Base-by-base conservation (phyloP, 2,797 vertebrate genomes). In the Myoxocephalus aenaeus region DNA sequence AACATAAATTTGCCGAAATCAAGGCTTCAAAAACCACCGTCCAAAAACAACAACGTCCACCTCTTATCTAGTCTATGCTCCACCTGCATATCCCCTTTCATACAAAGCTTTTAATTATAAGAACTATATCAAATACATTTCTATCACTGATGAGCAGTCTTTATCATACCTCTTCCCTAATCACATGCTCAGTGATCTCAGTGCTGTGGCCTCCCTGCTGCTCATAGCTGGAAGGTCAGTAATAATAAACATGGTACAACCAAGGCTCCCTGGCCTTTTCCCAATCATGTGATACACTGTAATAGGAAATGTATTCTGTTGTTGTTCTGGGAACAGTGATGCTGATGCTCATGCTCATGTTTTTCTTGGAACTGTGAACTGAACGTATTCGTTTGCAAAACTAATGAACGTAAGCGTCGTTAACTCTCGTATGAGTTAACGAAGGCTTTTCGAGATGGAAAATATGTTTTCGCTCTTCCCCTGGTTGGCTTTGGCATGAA, bases 181-280 rank as follows among this genome's bases (percentile, higher is more conserved):
- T 58, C 76, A 79, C 62, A 77, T 46, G 68, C 67, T 42, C 64
- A 25, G 50, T 59, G 61, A 72, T 53, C 36, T 80, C 70, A 59
- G 29, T 48, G 65, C 42, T 70, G 34, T 57, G 73, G 32, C 73
- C 70, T 70, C 65, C 75, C 63, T 25, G 54, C 54, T 57, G 54
- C 27, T 57, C 54, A 57, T 18, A 40, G 10, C 20, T 7, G 8
- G 73, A 32, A 46, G 67, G 71, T 70, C 68, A 73, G 66, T 3
- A 64, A 75, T 73, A 80, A 76, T 70, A 80, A 79, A 75, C 68
- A 70, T 29, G 25, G 9, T 62, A 17, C 34, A 42, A 61, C 29
- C 20, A 34, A 54, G 29, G 50, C 22, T 57, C 25, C 42, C 38
- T 22, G 44, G 51, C 17, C 17, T 50, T 54, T 40, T 20, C 15